Evolutionary conservation across 2,113 vertebrate genomes (phyloP).

Genomic region (Aythya baeri): DNA sequence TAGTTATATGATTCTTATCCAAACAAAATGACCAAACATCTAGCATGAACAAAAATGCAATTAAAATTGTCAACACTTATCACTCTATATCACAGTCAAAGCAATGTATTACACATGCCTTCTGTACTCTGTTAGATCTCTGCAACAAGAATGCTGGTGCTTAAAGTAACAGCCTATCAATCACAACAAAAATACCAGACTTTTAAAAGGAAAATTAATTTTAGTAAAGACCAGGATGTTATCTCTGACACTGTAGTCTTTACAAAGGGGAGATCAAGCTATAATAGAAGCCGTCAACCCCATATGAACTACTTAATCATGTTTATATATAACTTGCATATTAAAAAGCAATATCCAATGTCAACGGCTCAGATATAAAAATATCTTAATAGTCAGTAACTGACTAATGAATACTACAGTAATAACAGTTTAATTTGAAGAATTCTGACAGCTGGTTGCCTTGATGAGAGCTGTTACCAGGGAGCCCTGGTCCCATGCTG

Average conservation of each 20-base stretch:
- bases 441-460: slow-evolving; percentile 83
- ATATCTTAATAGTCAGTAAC: slow-evolving; percentile 83
- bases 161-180: slow-evolving; percentile 48
- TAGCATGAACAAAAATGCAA: neutral
- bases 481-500: slow-evolving; percentile 78
- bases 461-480: slow-evolving; percentile 83
- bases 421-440: slow-evolving; percentile 86
- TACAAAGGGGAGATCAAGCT: slow-evolving; percentile 21
- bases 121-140: slow-evolving; percentile 25
- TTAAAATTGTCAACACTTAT: neutral
- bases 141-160: slow-evolving; percentile 26
- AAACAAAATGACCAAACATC: neutral
- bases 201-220: slow-evolving; percentile 57
- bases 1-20: neutral
- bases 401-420: slow-evolving; percentile 82
- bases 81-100: neutral
- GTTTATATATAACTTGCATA: slow-evolving; percentile 77
- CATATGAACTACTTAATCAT: slow-evolving; percentile 66
- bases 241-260: neutral
- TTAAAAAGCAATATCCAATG: slow-evolving; percentile 79
- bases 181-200: slow-evolving; percentile 44
- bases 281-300: slow-evolving; percentile 51
- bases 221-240: neutral
- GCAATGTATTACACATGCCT: neutral
- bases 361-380: slow-evolving; percentile 79